A percentile compares a stretch with the other conserved stretches of the same genome.
These are phyloP conservation scores for Cetoscarus ocellatus DNA, from an alignment of 2,797 vertebrate species.

Conservation along the genomic window DNA sequence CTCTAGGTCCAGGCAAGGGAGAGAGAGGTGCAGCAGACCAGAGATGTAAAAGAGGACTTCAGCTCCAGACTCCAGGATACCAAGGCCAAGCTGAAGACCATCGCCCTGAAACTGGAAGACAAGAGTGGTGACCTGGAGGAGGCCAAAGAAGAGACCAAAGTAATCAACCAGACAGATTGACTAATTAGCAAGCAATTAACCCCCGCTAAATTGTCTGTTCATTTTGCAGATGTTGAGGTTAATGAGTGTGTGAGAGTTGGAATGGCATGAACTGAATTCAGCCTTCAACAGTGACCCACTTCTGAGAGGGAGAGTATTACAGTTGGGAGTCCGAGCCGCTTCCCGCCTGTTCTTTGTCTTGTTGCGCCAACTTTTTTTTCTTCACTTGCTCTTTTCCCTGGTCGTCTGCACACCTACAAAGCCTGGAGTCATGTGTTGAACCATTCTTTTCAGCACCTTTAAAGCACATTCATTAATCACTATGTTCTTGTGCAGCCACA, in stretches of 20 bases:
- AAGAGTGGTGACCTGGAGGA: conserved; percentile 90
- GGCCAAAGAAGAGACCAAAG: conserved; percentile 93
- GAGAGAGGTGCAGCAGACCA: conserved; percentile 91
- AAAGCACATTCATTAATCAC: conserved; percentile 19
- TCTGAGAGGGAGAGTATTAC: conserved; percentile 54
- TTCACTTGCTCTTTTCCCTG: conserved; percentile 20
- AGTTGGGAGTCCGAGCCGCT: conserved; percentile 60
- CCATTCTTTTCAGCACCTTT: neutral
- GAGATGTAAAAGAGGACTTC: conserved; percentile 91
- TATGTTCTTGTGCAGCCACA: too few species aligned
- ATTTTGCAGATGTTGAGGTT: conserved; percentile 80
- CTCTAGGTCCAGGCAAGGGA: conserved; percentile 92
- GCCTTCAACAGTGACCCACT: conserved; percentile 70
- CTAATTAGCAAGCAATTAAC: conserved; percentile 81
- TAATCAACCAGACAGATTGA: conserved; percentile 84
- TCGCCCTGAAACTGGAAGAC: conserved; percentile 90
- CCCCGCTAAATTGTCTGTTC: conserved; percentile 64
- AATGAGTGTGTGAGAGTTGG: conserved; percentile 74
- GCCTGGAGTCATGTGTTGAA: neutral
- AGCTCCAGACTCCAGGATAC: conserved; percentile 88
- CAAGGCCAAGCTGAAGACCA: conserved; percentile 88
- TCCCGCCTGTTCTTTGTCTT: conserved; percentile 45
- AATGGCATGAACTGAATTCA: conserved; percentile 65
- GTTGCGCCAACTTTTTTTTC: conserved; percentile 25
- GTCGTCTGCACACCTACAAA: conserved; percentile 17